Evolutionary conservation across 1,140 invertebrate genomes (phyloP), one percentile per base, ranked within the genome.

Genomic region (Holotrichia oblita): DNA sequence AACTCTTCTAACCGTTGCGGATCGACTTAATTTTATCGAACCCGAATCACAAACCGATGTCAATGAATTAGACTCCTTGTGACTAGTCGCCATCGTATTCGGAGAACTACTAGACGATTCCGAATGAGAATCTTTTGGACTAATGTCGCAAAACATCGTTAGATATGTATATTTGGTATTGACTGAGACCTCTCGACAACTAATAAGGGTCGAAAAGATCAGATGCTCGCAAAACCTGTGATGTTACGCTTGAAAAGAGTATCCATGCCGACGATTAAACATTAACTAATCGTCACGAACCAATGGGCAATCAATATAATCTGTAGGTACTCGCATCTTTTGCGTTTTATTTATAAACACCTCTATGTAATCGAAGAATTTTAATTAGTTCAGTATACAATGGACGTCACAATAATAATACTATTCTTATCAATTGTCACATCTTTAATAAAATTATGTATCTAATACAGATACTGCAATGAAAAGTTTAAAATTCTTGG

Each of bases 51-150:
- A 81, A 20, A 77, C 81, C 41, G 83, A 48, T 9, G 81, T 80
- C 22, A 82, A 8, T 8, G 72, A 79, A 74, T 84, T 83, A 0
- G 77, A 80, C 44, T 79, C 73, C 55, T 80, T 76, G n/a, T 41
- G 40, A 69, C 48, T 61, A n/a, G 6, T 42, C 17, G 24, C 76
- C 78, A 59, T 81, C 74, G 40, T 83, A 78, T 81, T 84, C 2
- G 82, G 81, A 0, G 83, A 83, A 80, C 83, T 84, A 69, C 81
- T 83, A 4, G 84, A 84, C 0, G 84, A 85, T 77, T 81, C 84
- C 10, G 84, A 85, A 17, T 80, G 81, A 4, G 83, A 85, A 77
- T 77, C 77, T 79, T 82, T 81, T 20, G 75, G 77, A 69, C 81
- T 84, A 6, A 76, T 80, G 9, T 81, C 79, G 22, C 76, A 75